A percentile compares a stretch with the other conserved stretches of the same genome.
These are phyloP conservation scores for Eumaeus atala DNA, from an alignment of 1,140 invertebrate genomes.

Conservation along the genomic window DNA sequence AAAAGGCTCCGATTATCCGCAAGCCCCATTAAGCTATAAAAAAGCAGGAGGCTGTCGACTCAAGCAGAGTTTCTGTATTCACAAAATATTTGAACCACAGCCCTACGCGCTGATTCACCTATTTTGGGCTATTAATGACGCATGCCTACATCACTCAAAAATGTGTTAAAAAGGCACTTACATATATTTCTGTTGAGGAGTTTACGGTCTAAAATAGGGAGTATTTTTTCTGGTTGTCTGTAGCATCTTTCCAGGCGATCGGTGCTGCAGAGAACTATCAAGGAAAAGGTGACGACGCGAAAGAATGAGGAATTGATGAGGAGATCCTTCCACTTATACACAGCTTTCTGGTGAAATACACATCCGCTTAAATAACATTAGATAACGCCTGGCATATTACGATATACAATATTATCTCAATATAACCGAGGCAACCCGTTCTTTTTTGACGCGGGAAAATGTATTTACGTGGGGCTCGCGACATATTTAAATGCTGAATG, in stretches of 20 bases:
- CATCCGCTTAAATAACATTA: too few relatives aligned
- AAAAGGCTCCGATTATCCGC: too few relatives aligned
- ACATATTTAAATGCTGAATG: too few relatives aligned
- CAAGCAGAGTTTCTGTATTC: too few relatives aligned
- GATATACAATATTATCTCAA: neutral
- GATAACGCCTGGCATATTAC: too few relatives aligned
- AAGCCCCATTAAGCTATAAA: too few relatives aligned
- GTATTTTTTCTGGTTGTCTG: conserved; percentile 24
- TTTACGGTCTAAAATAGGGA: conserved; percentile 21
- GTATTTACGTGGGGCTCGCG: too few relatives aligned
- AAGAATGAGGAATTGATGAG: conserved; percentile 11
- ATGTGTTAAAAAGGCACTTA: too few relatives aligned
- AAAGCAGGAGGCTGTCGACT: too few relatives aligned
- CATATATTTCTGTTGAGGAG: conserved; percentile 18
- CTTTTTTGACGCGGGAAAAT: too few relatives aligned
- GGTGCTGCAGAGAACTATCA: conserved; percentile 9
- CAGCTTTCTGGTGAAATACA: neutral
- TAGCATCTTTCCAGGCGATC: conserved; percentile 22
- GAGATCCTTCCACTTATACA: neutral
- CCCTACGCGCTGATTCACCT: neutral
- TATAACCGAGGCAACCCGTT: too few relatives aligned
- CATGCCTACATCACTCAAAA: neutral
- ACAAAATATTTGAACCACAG: too few relatives aligned
- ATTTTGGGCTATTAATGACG: neutral
- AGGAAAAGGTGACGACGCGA: neutral